phyloP scores from a whole-genome alignment of 1,140 invertebrate genomes.

The Bilobella aurantiaca region DNA sequence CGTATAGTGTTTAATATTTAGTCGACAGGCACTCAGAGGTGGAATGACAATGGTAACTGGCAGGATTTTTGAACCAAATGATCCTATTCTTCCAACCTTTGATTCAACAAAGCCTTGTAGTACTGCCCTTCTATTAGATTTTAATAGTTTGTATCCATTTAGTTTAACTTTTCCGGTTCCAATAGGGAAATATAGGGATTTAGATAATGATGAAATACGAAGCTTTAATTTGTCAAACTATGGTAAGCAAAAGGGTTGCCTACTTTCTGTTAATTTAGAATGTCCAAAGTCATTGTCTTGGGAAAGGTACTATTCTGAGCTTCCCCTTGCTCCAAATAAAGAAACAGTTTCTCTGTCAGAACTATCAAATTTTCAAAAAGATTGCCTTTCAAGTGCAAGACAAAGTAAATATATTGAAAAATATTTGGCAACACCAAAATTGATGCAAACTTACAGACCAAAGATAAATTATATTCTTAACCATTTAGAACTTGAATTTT shows the following conservation, averaged over 20 bases:
- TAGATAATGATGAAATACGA: neutral
- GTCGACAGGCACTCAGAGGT: neutral
- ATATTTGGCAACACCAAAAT: neutral
- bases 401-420: neutral
- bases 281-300: neutral
- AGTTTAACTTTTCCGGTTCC: neutral
- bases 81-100: neutral
- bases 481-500: neutral
- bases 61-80: neutral
- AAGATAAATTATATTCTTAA: neutral
- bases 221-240: neutral
- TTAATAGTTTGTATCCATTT: neutral
- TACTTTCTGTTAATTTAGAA: neutral
- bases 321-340: neutral
- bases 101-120: neutral
- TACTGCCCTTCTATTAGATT: neutral
- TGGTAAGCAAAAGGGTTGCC: neutral
- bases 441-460: neutral
- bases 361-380: neutral
- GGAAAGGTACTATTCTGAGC: neutral
- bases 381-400: neutral
- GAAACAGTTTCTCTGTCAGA: neutral
- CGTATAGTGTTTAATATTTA: neutral
- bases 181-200: neutral
- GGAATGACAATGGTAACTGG: neutral